Conservation (phyloP, 2,888 invertebrate genomes). For the Napeogenes sylphis region DNA sequence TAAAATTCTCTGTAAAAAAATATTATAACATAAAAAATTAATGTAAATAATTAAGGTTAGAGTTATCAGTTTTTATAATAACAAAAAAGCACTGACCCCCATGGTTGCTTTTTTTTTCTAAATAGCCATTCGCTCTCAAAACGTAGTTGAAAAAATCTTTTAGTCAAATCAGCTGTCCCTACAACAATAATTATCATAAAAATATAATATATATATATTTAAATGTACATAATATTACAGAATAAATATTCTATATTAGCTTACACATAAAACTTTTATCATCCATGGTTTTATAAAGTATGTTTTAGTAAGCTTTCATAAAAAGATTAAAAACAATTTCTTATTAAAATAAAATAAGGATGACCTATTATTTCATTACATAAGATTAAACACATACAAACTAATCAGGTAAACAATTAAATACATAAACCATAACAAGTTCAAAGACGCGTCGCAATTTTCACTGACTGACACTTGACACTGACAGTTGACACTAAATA, state of each 20-base stretch:
- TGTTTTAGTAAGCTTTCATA: neutral
- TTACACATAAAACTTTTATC: slow-evolving; percentile 61
- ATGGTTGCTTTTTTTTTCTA: slow-evolving; percentile 67
- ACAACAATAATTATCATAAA: slow-evolving; percentile 31
- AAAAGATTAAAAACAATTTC: neutral
- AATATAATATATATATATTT: neutral
- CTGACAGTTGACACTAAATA: neutral
- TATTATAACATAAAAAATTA: slow-evolving; percentile 7
- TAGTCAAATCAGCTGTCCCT: slow-evolving; percentile 66
- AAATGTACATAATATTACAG: slow-evolving; percentile 3
- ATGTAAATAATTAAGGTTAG: neutral
- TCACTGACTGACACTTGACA: neutral
- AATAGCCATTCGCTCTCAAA: slow-evolving; percentile 68
- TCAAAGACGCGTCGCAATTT: slow-evolving; percentile 1
- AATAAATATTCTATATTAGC: slow-evolving; percentile 31
- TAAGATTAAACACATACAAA: too few relatives aligned
- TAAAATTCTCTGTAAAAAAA: slow-evolving; percentile 57
- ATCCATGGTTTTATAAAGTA: slow-evolving; percentile 43
- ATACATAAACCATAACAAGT: neutral
- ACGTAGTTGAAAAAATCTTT: slow-evolving; percentile 57
- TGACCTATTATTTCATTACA: too few relatives aligned
- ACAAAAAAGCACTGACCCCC: slow-evolving; percentile 52
- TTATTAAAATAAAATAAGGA: neutral
- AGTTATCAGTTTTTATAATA: neutral
- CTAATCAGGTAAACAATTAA: too few relatives aligned